Base-by-base conservation (phyloP, 2,888 invertebrate genomes). In the Galerucella nymphaeae region DNA sequence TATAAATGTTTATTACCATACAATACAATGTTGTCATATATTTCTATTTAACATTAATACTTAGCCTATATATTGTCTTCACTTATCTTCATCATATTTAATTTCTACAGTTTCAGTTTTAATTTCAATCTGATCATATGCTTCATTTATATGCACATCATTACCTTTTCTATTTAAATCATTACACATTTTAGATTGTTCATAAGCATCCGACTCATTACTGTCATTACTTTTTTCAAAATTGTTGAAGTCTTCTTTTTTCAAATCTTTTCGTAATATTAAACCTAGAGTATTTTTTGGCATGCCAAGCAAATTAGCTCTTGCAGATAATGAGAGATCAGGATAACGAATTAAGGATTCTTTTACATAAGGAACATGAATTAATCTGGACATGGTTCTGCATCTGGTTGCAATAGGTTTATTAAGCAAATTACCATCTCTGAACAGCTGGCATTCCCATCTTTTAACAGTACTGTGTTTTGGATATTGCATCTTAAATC, bases 391-490 rank as follows among this genome's bases (percentile, higher is more conserved):
- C 41, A 62, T 1, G 41, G 9, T 38, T 59, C 59, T 59, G n/a
- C 2, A 30, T 13, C 18, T 62, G 11, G 18, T 18, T 42, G 30
- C 30, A 30, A 30, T 30, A 8, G n/a, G 41, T 53, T 53, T 53
- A 42, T 13, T 10, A 11, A 53, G 38, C 11, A 69, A 30, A 50
- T 42, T 13, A 18, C 62, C 69, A 61, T 69, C 14, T 48, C 45
- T 50, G 62, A 69, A 69, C 20, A 62, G 20, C 18, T 53, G 38
- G 11, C 61, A 23, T 50, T 69, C 62, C 69, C 69, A 69, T 16
- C 20, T 45, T 48, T 11, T 30, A n/a, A 69, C 14, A 3, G 59
- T 20, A 23, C 18, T 50, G 18, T 20, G 10, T 13, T 61, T 48
- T 5, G 69, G 69, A 23, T n/a, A 55, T 41, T 58, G 58, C 18